A percentile compares a stretch with the other conserved stretches of the same genome.
phyloP scores from a whole-genome alignment of 2,888 invertebrate species.

The Flabesymbios commensalis region DNA sequence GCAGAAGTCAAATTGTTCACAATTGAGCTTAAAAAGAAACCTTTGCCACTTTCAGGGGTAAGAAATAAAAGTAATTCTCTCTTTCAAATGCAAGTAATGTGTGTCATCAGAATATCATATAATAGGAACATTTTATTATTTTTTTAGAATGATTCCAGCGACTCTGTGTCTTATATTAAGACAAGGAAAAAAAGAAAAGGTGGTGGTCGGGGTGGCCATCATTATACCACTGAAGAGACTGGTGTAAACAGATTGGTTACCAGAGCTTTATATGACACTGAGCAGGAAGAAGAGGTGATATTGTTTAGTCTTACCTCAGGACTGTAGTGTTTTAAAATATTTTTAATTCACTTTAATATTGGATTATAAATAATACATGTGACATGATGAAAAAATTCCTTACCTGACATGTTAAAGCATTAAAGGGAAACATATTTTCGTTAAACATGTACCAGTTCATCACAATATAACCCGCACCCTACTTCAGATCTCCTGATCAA shows the following conservation, averaged over 20 bases:
- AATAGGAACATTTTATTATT: slow-evolving; percentile 8
- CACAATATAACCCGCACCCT: no score
- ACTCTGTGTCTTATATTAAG: slow-evolving; percentile 37
- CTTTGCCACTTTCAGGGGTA: slow-evolving; percentile 28
- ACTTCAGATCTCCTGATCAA: no score
- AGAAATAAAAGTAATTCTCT: neutral
- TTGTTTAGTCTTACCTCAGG: no score
- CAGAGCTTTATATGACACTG: slow-evolving; percentile 60
- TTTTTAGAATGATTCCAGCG: slow-evolving; percentile 39
- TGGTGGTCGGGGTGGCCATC: neutral
- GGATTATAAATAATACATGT: no score
- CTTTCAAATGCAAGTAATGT: slow-evolving; percentile 1
- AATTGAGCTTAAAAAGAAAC: slow-evolving; percentile 52
- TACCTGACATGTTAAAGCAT: no score
- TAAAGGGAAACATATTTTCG: no score
- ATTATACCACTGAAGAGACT: slow-evolving; percentile 41
- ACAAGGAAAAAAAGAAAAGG: slow-evolving; percentile 23
- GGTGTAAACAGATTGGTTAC: slow-evolving; percentile 55
- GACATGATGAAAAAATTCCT: no score
- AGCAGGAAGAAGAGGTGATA: slow-evolving; percentile 46
- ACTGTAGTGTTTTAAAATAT: no score
- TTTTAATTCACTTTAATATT: no score
- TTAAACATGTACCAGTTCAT: no score
- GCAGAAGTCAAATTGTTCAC: slow-evolving; percentile 48
- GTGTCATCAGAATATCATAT: neutral